phyloP scores from a whole-genome alignment of 2,113 vertebrate species.

The Calyptommatus sinebrachiatus region DNA sequence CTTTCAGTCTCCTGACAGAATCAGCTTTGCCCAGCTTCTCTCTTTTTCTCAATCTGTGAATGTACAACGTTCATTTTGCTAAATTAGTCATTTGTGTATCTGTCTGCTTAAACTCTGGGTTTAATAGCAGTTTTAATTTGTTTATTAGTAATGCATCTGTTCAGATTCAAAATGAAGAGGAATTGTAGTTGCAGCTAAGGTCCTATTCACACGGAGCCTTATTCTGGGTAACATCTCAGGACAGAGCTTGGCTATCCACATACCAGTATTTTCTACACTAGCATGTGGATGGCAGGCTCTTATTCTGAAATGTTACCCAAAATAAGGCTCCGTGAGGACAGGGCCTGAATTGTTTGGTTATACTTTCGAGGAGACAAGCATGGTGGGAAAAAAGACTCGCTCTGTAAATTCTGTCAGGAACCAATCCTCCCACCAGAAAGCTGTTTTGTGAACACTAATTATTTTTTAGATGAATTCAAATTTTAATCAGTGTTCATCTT shows the following conservation, averaged over 20 bases:
- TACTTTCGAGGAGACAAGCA: background rate
- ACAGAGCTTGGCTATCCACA: no score
- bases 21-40: background rate
- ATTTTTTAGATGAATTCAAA: slow-evolving; percentile 7
- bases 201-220: no score
- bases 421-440: background rate
- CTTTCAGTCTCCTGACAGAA: background rate
- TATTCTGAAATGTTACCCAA: no score
- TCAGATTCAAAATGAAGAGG: background rate
- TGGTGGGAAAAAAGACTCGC: background rate
- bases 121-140: background rate
- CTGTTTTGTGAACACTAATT: background rate
- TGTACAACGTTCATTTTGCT: background rate
- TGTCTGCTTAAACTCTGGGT: rapidly evolving
- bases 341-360: background rate
- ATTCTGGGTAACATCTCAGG: no score
- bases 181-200: background rate
- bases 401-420: background rate
- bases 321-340: no score
- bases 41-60: background rate
- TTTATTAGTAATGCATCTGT: rapidly evolving
- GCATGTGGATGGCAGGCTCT: no score
- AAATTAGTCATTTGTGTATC: background rate
- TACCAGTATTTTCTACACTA: no score
- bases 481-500: slow-evolving; percentile 30